A percentile compares a stretch with the other conserved stretches of the same genome.
phyloP scores from a whole-genome alignment of 2,888 invertebrate genomes.

The Ypsolopha scabrella region DNA sequence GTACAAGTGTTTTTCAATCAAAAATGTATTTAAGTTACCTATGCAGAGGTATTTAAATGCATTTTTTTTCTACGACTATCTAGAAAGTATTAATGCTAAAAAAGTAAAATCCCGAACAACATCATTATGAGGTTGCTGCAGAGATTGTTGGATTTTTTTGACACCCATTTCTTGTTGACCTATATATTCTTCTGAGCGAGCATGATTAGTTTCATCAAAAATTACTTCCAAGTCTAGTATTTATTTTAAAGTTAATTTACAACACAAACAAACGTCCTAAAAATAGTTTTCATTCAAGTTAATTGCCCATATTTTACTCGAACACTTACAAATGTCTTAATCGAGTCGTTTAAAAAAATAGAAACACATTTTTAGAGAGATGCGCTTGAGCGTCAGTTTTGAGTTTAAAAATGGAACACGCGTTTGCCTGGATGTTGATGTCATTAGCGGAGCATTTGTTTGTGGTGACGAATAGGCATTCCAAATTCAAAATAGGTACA shows the following conservation, averaged over 20 bases:
- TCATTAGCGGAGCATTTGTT: neutral
- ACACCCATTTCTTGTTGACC: too few relatives aligned
- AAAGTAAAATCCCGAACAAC: too few relatives aligned
- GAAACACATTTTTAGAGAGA: neutral
- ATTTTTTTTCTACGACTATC: too few relatives aligned
- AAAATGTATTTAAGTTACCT: too few relatives aligned
- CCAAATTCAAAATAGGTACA: neutral
- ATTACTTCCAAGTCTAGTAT: neutral
- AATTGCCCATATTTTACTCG: neutral
- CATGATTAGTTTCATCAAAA: too few relatives aligned
- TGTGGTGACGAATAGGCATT: neutral
- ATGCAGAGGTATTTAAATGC: too few relatives aligned
- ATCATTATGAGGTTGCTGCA: too few relatives aligned
- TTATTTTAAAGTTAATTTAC: neutral
- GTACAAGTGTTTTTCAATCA: too few relatives aligned
- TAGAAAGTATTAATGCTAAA: too few relatives aligned
- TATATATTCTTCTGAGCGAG: too few relatives aligned
- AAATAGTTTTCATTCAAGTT: slow-evolving; percentile 9
- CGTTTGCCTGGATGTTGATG: neutral
- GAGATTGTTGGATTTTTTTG: too few relatives aligned
- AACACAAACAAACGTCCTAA: neutral
- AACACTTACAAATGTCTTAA: neutral
- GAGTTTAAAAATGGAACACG: neutral
- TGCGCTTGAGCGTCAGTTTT: neutral
- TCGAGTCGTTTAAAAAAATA: neutral